Evolutionary conservation across 1,140 invertebrate genomes (phyloP).

Genomic region (Drosophila albomicans): DNA sequence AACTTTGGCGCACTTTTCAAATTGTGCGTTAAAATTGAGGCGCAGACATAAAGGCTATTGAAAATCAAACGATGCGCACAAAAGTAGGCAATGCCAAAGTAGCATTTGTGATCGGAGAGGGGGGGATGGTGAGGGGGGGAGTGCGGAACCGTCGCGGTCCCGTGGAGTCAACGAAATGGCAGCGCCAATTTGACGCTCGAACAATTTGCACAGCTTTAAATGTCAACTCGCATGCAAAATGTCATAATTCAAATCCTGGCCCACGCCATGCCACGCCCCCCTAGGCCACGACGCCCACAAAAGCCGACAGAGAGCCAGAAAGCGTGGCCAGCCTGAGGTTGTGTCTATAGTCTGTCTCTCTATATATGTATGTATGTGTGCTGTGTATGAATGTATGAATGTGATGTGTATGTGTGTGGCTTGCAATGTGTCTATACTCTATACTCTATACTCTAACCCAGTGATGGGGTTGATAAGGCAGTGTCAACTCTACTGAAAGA

Average conservation of each 20-base stretch:
- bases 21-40: conserved; percentile 79
- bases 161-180: conserved; percentile 49
- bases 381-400: neutral
- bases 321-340: conserved; percentile 25
- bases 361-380: neutral
- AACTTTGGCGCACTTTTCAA: conserved; percentile 70
- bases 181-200: conserved; percentile 79
- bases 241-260: conserved; percentile 74
- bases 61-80: conserved; percentile 72
- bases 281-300: conserved; percentile 1
- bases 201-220: conserved; percentile 83
- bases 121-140: too few relatives aligned
- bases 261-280: conserved; percentile 1
- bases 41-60: conserved; percentile 57
- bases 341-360: neutral
- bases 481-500: too few relatives aligned
- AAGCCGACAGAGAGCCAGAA: neutral
- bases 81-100: conserved; percentile 69
- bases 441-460: conserved; percentile 4
- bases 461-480: conserved; percentile 11
- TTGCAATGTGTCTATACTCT: conserved; percentile 1
- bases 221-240: conserved; percentile 78
- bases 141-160: neutral
- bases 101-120: conserved; percentile 14
- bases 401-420: neutral